phyloP scores from a whole-genome alignment of 2,797 vertebrate genomes.

The Strix occidentalis region DNA sequence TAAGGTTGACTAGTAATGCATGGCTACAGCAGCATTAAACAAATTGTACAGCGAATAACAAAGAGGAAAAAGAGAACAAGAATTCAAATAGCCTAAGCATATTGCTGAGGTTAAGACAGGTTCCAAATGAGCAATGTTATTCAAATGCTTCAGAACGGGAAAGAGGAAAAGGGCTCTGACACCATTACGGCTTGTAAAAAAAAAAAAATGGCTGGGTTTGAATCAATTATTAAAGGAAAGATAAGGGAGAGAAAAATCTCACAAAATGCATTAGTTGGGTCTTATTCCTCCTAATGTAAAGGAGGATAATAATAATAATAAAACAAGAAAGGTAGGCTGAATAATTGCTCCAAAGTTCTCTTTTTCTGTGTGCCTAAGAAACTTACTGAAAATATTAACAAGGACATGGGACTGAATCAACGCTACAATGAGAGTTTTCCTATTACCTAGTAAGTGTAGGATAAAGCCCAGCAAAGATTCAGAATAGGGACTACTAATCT shows the following conservation, averaged over 20 bases:
- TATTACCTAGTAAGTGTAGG: background rate
- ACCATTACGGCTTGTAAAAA: background rate
- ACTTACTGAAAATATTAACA: background rate
- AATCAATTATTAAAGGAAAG: constrained; percentile 47
- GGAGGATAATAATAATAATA: background rate
- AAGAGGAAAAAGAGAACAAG: constrained; percentile 37
- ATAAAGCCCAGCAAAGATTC: background rate
- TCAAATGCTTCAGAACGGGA: constrained; percentile 28
- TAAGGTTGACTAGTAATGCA: constrained; percentile 65
- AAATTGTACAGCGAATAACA: constrained; percentile 62
- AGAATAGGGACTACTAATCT: background rate
- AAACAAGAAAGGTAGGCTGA: background rate
- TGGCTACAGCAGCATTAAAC: constrained; percentile 61
- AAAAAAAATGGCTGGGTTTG: background rate
- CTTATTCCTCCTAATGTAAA: background rate
- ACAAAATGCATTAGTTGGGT: constrained; percentile 42
- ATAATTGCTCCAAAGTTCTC: background rate
- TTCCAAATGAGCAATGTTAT: constrained; percentile 57
- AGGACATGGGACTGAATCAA: background rate
- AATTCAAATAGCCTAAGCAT: constrained; percentile 43
- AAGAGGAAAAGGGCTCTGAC: constrained; percentile 33
- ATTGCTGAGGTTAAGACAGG: constrained; percentile 48
- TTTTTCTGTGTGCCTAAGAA: background rate
- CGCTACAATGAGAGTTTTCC: background rate
- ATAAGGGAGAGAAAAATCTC: constrained; percentile 7